A percentile compares a stretch with the other conserved stretches of the same genome.
Evolutionary conservation across 2,113 vertebrate species (phyloP).

Genomic region (Trichechus manatus): DNA sequence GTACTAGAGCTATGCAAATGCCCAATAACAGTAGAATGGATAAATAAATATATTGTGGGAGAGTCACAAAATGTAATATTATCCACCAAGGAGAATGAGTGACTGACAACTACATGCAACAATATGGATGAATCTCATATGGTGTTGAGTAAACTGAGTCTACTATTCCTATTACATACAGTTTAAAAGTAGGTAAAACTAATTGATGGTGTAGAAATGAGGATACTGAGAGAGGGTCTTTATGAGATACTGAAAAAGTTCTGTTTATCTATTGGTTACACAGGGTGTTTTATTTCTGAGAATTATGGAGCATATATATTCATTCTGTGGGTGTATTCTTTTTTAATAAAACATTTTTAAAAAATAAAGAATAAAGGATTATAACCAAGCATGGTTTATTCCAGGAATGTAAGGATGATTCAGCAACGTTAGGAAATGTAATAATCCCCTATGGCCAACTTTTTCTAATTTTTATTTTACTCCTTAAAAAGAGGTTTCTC

Average conservation of each 20-base stretch:
- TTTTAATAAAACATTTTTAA: neutral
- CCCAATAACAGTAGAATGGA: neutral
- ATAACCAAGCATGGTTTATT: neutral
- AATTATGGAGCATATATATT: neutral
- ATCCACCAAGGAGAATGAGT: neutral
- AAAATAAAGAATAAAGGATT: neutral
- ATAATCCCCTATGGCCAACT: neutral
- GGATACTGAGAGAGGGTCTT: neutral
- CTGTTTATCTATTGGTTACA: neutral
- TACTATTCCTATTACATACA: neutral
- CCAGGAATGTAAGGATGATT: neutral
- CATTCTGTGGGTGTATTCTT: neutral
- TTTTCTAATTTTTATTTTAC: neutral
- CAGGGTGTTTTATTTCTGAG: neutral
- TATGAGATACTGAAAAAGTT: neutral
- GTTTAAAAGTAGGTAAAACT: neutral
- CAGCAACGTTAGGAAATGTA: neutral
- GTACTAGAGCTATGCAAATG: neutral
- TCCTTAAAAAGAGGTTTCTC: conserved; percentile 18
- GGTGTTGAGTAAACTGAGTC: neutral
- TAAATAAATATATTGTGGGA: neutral
- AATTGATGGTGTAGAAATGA: neutral
- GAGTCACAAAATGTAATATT: neutral
- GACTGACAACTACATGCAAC: neutral
- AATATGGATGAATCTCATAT: neutral